A percentile compares a stretch with the other conserved stretches of the same genome.
These are phyloP conservation scores for Synchiropus splendidus DNA, from an alignment of 2,113 vertebrate genomes.

Conservation along the genomic window DNA sequence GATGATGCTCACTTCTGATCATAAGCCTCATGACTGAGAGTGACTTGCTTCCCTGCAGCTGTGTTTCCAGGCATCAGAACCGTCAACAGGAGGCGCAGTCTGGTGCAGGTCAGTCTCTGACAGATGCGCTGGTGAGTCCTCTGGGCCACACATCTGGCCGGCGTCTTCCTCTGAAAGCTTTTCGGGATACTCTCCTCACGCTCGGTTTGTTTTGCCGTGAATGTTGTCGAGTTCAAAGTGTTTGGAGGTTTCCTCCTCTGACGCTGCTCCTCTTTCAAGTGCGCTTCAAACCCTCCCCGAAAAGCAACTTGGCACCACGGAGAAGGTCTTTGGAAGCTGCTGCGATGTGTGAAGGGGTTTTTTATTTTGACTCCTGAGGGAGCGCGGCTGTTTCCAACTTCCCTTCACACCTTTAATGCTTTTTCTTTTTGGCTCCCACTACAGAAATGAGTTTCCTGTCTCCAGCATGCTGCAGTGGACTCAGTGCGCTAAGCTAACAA, in stretches of 20 bases:
- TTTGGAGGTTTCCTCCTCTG: conserved; percentile 5
- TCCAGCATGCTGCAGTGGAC: neutral
- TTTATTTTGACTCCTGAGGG: neutral
- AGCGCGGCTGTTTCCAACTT: neutral
- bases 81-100: no score
- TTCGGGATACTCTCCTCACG: conserved; percentile 25
- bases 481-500: no score
- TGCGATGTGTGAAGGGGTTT: conserved; percentile 2
- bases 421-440: conserved; percentile 11
- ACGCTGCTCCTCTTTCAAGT: conserved; percentile 12
- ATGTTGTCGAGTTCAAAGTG: conserved; percentile 15
- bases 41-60: neutral
- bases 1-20: no score
- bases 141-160: conserved; percentile 4
- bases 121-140: no score
- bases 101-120: no score
- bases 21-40: no score
- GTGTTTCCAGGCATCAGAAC: neutral
- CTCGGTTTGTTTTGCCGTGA: conserved; percentile 25
- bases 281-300: conserved; percentile 22
- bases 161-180: conserved; percentile 37
- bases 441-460: conserved; percentile 3
- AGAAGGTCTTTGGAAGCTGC: conserved; percentile 9
- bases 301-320: conserved; percentile 3
- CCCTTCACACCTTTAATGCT: conserved; percentile 18